phyloP scores from a whole-genome alignment of 2,888 invertebrate species.

The Pterostichus niger region DNA sequence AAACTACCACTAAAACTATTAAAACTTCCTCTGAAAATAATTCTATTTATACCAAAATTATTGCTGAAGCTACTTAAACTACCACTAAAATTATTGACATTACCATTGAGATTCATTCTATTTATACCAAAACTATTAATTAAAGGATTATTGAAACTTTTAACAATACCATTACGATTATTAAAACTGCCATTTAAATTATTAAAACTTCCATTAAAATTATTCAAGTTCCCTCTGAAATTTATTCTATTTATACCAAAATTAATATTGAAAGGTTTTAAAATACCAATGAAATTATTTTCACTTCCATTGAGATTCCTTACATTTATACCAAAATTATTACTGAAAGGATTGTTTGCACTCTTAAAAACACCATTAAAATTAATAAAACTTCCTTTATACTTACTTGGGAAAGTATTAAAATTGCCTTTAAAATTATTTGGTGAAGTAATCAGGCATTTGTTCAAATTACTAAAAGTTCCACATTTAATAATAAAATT shows the following conservation, averaged over 20 bases:
- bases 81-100: slow-evolving; percentile 5
- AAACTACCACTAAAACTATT: neutral
- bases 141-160: neutral
- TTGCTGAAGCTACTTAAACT: neutral
- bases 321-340: too few species aligned
- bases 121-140: slow-evolving; percentile 12
- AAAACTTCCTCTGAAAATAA: neutral
- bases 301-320: neutral
- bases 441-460: neutral
- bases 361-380: neutral
- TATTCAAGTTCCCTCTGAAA: neutral
- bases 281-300: slow-evolving; percentile 10
- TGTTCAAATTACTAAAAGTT: neutral
- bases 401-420: neutral
- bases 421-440: neutral
- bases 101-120: neutral
- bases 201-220: neutral
- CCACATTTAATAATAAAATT: neutral
- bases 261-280: neutral
- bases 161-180: neutral
- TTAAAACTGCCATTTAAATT: too few species aligned
- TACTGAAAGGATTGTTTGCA: neutral
- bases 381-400: neutral
- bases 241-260: too few species aligned
- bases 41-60: neutral